phyloP scores from a whole-genome alignment of 2,113 vertebrate genomes.

The Stercorarius parasiticus region DNA sequence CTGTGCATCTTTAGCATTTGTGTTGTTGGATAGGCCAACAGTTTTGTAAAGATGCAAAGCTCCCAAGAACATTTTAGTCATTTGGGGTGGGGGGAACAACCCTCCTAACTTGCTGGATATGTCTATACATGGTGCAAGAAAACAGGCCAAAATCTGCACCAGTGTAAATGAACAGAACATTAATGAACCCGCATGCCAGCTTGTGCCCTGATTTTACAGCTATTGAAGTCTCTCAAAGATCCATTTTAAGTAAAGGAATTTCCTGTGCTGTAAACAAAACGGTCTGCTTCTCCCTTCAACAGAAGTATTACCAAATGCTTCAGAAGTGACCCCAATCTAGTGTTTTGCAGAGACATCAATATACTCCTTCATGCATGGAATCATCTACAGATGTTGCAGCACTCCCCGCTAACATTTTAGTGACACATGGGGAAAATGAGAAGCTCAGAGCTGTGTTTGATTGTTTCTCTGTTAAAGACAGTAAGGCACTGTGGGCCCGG shows the following conservation, averaged over 20 bases:
- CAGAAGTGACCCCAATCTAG: not conserved
- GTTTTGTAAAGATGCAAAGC: not conserved
- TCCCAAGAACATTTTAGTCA: not conserved
- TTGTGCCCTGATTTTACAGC: not conserved
- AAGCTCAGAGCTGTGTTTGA: not conserved
- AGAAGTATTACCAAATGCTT: not conserved
- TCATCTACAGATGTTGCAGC: not conserved
- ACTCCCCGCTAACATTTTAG: rapidly evolving
- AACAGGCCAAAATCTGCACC: not conserved
- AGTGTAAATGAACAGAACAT: not conserved
- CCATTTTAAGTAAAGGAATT: not conserved
- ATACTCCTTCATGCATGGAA: not conserved
- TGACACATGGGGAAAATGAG: not conserved
- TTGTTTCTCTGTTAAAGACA: not conserved
- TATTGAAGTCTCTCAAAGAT: not conserved
- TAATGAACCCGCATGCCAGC: not conserved
- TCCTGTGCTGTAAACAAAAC: not conserved
- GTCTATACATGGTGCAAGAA: not conserved
- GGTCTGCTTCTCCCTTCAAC: not conserved
- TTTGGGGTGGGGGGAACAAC: not conserved
- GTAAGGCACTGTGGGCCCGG: not conserved
- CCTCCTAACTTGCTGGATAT: not conserved
- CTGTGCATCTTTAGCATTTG: not conserved
- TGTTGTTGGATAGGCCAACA: not conserved
- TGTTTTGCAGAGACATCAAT: not conserved